These are phyloP conservation scores for Scolopax bukidnonensis DNA, from an alignment of 2,797 vertebrate genomes.

Conservation along the genomic window DNA sequence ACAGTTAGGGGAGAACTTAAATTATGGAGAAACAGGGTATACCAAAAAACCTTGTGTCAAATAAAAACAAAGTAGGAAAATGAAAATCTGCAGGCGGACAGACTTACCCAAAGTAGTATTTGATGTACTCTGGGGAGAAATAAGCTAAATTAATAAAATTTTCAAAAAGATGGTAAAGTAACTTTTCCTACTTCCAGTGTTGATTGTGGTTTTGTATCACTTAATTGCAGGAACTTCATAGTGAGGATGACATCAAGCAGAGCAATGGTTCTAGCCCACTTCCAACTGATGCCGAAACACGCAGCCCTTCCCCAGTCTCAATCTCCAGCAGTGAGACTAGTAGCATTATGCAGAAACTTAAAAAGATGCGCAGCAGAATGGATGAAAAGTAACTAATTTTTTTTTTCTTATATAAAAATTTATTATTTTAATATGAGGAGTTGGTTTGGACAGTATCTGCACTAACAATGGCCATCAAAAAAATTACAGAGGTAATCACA, in stretches of 20 bases:
- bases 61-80: background rate
- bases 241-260: conserved; percentile 80
- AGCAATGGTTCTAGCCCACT: conserved; percentile 75
- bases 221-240: conserved; percentile 81
- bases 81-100: background rate
- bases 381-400: conserved; percentile 92
- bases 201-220: background rate
- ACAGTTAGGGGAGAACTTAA: background rate
- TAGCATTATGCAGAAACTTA: conserved; percentile 99
- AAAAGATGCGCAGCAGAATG: conserved; percentile 97
- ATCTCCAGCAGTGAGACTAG: conserved; percentile 96
- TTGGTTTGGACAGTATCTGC: background rate
- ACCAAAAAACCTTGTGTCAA: background rate
- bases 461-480: background rate
- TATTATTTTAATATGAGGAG: rapidly evolving
- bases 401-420: background rate
- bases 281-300: conserved; percentile 81
- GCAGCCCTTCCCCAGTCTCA: conserved; percentile 90
- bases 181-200: background rate
- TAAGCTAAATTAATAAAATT: background rate
- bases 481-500: background rate
- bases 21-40: background rate
- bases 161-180: background rate
- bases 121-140: background rate
- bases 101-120: background rate